Conservation (phyloP, 2,113 vertebrate species). For the Psophia crepitans region DNA sequence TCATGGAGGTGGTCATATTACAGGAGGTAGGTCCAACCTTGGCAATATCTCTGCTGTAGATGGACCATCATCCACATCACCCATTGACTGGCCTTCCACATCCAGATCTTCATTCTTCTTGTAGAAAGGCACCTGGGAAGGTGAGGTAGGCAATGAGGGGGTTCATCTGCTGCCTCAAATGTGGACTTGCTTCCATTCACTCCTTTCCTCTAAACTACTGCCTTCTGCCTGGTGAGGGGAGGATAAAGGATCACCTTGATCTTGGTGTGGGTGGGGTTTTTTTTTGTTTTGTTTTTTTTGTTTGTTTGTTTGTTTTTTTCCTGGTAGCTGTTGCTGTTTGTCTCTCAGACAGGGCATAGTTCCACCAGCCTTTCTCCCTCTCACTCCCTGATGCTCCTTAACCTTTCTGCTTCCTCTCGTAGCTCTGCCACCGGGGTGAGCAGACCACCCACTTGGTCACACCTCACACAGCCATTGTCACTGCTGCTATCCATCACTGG, state of each 20-base stretch:
- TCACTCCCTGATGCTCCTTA: no score
- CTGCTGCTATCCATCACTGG: accelerated
- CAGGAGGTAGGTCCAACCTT: neutral
- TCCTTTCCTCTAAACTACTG: no score
- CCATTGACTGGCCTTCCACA: neutral
- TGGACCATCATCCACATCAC: neutral
- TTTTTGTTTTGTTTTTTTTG: no score
- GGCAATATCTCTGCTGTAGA: neutral
- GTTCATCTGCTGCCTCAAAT: neutral
- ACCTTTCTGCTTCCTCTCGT: no score
- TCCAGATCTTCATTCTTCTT: neutral
- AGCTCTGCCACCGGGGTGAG: neutral
- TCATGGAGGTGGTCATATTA: neutral
- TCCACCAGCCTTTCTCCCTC: no score
- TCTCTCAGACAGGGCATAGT: no score
- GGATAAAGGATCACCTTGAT: neutral
- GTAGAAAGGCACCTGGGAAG: neutral
- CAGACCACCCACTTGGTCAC: no score
- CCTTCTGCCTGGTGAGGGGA: neutral
- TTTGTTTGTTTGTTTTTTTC: no score
- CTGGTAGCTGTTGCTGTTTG: no score
- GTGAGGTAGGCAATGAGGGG: neutral
- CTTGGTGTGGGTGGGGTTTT: no score
- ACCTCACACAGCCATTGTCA: neutral
- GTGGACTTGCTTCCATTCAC: neutral